Evolutionary conservation across 2,113 vertebrate species (phyloP).

Genomic region (Bos indicus): DNA sequence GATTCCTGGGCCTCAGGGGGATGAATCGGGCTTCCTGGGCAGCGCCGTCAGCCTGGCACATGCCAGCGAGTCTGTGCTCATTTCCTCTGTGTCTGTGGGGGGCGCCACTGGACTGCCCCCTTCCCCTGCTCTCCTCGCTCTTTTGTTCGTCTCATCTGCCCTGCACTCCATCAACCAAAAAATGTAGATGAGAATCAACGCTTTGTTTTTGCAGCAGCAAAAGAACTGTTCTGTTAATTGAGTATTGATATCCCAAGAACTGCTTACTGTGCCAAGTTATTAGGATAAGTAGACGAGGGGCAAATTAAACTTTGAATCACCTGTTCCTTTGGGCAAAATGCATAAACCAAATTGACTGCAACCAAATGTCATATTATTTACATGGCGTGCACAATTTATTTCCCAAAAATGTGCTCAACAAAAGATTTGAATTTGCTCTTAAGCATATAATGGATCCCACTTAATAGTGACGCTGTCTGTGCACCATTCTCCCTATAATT

Average conservation of each 20-base stretch:
- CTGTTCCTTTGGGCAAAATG: conserved; percentile 75
- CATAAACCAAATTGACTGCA: conserved; percentile 71
- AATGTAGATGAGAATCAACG: conserved; percentile 55
- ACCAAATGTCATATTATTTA: conserved; percentile 76
- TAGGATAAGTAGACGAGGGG: conserved; percentile 57
- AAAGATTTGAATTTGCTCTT: conserved; percentile 60
- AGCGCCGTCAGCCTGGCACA: not conserved
- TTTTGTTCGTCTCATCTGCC: not conserved
- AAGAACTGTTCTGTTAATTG: conserved; percentile 73
- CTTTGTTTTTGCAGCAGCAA: conserved; percentile 58
- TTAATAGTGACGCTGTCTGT: conserved; percentile 59
- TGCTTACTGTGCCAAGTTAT: conserved; percentile 64
- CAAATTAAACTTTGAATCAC: conserved; percentile 76
- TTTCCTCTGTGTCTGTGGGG: conserved; percentile 61
- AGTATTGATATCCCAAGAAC: conserved; percentile 62
- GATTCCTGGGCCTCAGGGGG: conserved; percentile 32
- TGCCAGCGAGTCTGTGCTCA: conserved; percentile 64
- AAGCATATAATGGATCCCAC: conserved; percentile 58
- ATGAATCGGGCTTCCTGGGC: conserved; percentile 24
- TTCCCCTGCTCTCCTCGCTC: conserved; percentile 13
- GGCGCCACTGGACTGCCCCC: conserved; percentile 58
- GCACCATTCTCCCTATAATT: conserved; percentile 74
- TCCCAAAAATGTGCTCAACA: conserved; percentile 63
- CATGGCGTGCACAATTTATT: conserved; percentile 65
- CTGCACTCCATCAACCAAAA: not conserved